A percentile compares a stretch with the other conserved stretches of the same genome.
Conservation (phyloP, 2,797 vertebrate species). For the Liasis olivaceus region DNA sequence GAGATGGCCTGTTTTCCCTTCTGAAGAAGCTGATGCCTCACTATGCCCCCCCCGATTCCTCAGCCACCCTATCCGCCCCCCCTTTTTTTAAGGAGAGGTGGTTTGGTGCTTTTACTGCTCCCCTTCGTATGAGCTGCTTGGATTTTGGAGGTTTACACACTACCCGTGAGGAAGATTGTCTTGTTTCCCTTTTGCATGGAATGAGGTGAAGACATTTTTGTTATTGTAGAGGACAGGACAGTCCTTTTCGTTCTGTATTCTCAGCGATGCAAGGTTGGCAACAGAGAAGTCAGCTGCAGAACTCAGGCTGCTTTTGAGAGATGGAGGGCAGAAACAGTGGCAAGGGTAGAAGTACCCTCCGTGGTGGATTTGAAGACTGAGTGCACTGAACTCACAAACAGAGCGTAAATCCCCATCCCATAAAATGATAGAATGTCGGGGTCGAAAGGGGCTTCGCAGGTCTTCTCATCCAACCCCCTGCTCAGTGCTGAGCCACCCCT, state of each 20-base stretch:
- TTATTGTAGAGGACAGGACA: neutral
- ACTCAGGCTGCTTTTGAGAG: neutral
- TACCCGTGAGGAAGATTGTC: neutral
- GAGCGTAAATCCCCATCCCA: too few relatives aligned
- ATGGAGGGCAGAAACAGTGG: neutral
- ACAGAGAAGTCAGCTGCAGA: neutral
- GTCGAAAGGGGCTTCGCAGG: neutral
- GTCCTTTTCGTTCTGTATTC: neutral
- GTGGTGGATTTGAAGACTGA: too few relatives aligned
- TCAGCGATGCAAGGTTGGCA: neutral
- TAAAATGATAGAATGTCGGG: neutral
- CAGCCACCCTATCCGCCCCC: neutral
- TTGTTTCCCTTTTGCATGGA: neutral
- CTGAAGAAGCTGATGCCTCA: neutral
- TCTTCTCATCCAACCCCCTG: neutral
- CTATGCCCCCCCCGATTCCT: neutral
- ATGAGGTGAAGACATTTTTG: neutral
- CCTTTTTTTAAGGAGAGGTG: neutral
- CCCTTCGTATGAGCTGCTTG: neutral
- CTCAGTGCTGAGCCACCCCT: too few relatives aligned
- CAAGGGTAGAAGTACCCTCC: too few relatives aligned
- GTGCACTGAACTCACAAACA: too few relatives aligned
- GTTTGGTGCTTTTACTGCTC: neutral
- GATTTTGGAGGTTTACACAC: neutral
- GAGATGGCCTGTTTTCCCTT: neutral